Base-by-base conservation (phyloP, 2,113 vertebrate genomes). In the Dipodomys stephensi region DNA sequence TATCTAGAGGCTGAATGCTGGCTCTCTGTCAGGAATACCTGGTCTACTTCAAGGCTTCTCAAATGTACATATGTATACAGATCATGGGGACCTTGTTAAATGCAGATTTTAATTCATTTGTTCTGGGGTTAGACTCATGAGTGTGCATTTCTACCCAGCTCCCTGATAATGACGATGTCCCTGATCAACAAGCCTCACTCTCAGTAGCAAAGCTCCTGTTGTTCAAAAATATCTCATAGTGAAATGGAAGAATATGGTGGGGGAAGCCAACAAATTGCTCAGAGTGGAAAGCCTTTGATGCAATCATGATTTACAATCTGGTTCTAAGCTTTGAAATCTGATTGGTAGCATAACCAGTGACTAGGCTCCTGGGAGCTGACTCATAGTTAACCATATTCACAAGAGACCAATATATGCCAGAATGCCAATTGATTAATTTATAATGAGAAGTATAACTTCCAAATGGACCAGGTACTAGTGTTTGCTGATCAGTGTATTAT, bases 371-470 rank as follows among this genome's bases (percentile, higher is more conserved):
- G 87, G 77, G 81, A 53, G 95, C 32, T 91, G 89, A 96, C 32
- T 96, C 94, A 96, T 46, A 95, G 39, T 95, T 95, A 95, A 84
- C 81, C 90, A 93, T 87, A 96, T 92, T 95, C 95, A 95, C 78
- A 94, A 86, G 87, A 96, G 84, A 94, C 87, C 89, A 95, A 95
- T 94, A 92, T 78, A 91, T 78, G 69, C 82, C 94, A 94, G 84
- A 96, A 95, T 95, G 87, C 84, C 87, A 92, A 78, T 60, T 95
- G 91, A 97, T 97, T 96, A 96, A 96, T 96, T 97, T 96, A 95
- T 96, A 96, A 97, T 91, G 89, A 97, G 93, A 96, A 92, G 84
- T 81, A 94, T 91, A 96, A 94, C 84, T 88, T 97, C 85, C 94
- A 97, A 96, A 85, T 93, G 68, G 84, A 96, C 78, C 69, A 94